These are phyloP conservation scores for Tyrophagus putrescentiae DNA, from an alignment of 1,140 invertebrate species.

Conservation along the genomic window DNA sequence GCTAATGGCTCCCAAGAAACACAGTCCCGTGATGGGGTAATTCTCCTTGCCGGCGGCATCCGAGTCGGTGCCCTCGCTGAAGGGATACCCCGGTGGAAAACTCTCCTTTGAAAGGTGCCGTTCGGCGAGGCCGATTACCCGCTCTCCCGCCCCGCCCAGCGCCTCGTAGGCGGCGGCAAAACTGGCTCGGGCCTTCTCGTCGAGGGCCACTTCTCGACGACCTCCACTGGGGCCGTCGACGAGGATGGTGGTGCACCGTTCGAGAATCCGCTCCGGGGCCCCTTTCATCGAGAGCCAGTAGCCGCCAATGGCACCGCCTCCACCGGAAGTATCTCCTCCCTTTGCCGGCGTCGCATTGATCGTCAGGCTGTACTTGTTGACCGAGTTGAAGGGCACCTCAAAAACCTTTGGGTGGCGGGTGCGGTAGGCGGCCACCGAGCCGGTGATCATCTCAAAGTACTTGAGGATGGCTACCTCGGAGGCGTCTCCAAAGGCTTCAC, in stretches of 20 bases:
- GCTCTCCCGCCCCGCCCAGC: slow-evolving; percentile 43
- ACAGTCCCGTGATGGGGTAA: slow-evolving; percentile 32
- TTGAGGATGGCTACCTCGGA: slow-evolving; percentile 31
- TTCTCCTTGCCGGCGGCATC: slow-evolving; percentile 31
- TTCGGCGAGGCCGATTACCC: slow-evolving; percentile 37
- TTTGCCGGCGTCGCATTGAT: background rate
- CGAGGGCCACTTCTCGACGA: slow-evolving; percentile 23
- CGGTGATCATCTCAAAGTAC: slow-evolving; percentile 29
- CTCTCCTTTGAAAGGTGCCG: background rate
- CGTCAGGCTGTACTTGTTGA: slow-evolving; percentile 38
- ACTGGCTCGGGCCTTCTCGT: slow-evolving; percentile 35
- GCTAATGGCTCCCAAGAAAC: slow-evolving; percentile 36
- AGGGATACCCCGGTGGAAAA: slow-evolving; percentile 30
- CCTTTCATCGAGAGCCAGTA: slow-evolving; percentile 88
- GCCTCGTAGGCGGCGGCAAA: slow-evolving; percentile 44
- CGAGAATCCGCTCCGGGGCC: slow-evolving; percentile 90
- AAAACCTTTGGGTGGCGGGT: slow-evolving; percentile 27
- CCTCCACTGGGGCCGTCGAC: slow-evolving; percentile 9
- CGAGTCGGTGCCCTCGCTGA: slow-evolving; percentile 32
- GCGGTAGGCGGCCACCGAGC: slow-evolving; percentile 24
- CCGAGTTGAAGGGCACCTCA: slow-evolving; percentile 38
- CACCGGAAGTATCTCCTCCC: too few species aligned
- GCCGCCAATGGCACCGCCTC: background rate
- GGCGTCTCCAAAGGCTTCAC: slow-evolving; percentile 30
- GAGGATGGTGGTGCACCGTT: slow-evolving; percentile 50